Evolutionary conservation across 53 echinoderm and acorn worm genomes (phyloP).

Genomic region (Mesocentrotus franciscanus): DNA sequence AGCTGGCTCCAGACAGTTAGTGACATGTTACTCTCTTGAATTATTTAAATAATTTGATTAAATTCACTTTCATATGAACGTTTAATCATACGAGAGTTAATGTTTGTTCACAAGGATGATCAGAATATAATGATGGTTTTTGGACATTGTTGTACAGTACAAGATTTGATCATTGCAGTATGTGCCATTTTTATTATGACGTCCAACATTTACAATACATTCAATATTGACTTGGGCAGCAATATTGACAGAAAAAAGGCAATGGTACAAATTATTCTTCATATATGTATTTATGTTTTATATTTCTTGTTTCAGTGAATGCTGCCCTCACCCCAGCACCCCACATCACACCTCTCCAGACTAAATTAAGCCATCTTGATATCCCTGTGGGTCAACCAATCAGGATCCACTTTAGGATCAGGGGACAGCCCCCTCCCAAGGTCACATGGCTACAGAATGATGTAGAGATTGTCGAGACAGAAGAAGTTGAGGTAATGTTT

Average conservation of each 20-base stretch:
- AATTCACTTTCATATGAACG: too few relatives aligned
- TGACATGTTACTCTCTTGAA: too few relatives aligned
- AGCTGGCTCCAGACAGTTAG: not conserved
- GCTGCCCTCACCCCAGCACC: conserved; percentile 44
- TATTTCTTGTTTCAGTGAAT: conserved; percentile 25
- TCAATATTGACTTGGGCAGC: not conserved
- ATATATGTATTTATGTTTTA: not conserved
- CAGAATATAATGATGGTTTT: too few relatives aligned
- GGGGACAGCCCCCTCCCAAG: conserved; percentile 62
- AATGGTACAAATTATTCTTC: not conserved
- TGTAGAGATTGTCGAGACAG: conserved; percentile 65
- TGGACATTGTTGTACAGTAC: too few relatives aligned
- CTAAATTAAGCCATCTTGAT: conserved; percentile 37
- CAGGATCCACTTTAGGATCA: conserved; percentile 61
- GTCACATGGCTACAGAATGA: conserved; percentile 78
- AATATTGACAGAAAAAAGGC: not conserved
- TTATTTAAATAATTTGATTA: too few relatives aligned
- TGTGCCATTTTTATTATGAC: too few relatives aligned
- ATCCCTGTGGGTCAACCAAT: conserved; percentile 65
- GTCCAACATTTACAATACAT: too few relatives aligned
- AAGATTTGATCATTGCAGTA: too few relatives aligned
- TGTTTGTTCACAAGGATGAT: too few relatives aligned
- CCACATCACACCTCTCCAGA: conserved; percentile 61
- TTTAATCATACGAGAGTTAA: too few relatives aligned
- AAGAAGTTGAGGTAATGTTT: conserved; percentile 59